Conservation (phyloP, 2,113 vertebrate genomes). For the Micronisus gabar region DNA sequence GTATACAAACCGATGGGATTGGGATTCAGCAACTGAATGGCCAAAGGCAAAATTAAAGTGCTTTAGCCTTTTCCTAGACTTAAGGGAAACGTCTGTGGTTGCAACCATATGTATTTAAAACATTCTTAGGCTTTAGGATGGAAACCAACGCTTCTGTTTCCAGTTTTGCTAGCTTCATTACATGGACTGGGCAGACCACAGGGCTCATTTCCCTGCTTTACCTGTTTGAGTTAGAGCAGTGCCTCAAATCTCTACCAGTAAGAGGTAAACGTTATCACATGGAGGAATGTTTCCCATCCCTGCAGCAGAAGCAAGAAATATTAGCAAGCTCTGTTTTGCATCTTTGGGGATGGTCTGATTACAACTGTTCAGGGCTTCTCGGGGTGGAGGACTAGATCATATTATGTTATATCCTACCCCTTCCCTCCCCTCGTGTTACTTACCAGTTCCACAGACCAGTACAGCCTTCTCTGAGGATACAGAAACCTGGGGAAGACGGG, state of each 20-base stretch:
- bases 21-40: neutral
- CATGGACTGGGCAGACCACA: neutral
- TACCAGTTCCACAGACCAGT: neutral
- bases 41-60: neutral
- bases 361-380: neutral
- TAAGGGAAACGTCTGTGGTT: neutral
- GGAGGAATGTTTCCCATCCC: neutral
- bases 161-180: neutral
- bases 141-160: neutral
- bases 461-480: neutral
- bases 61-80: neutral
- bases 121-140: neutral
- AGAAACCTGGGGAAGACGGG: neutral
- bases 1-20: fast-evolving
- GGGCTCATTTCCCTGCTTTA: neutral
- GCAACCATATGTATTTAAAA: neutral
- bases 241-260: neutral
- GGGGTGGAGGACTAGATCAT: fast-evolving
- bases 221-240: neutral
- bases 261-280: neutral
- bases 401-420: neutral
- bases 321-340: neutral
- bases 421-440: neutral
- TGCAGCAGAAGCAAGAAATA: neutral
- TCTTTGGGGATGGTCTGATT: neutral